Conservation (phyloP, 2,797 vertebrate species). For the Lacerta viridis region DNA sequence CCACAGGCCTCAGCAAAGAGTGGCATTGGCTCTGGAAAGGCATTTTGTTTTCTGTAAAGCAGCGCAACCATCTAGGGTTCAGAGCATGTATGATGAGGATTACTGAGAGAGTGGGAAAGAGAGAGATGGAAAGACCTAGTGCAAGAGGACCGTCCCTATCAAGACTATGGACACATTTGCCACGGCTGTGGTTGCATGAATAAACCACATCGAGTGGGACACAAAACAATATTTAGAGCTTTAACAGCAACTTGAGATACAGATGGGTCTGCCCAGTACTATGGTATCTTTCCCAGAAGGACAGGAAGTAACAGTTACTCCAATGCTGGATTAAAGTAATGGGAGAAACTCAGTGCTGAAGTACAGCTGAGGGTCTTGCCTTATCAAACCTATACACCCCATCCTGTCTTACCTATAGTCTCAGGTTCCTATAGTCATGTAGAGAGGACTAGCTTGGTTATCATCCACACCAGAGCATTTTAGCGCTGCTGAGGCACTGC, state of each 20-base stretch:
- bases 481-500: not conserved
- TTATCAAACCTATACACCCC: not conserved
- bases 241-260: not conserved
- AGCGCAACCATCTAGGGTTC: not conserved
- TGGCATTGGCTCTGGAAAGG: not conserved
- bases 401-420: not conserved
- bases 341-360: not conserved
- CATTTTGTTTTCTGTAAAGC: not conserved
- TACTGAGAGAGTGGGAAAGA: accelerated
- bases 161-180: not conserved
- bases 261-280: accelerated
- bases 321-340: not conserved
- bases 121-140: accelerated
- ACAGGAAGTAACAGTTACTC: not conserved
- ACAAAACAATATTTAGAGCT: accelerated
- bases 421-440: not conserved
- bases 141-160: not conserved
- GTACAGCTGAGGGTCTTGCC: not conserved
- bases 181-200: not conserved
- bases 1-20: slow-evolving; percentile 22
- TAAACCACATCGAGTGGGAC: accelerated
- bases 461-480: not conserved
- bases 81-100: accelerated
- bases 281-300: not conserved
- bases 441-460: not conserved